Evolutionary conservation across 2,888 invertebrate species (phyloP).

Genomic region (Tethea ocularis): DNA sequence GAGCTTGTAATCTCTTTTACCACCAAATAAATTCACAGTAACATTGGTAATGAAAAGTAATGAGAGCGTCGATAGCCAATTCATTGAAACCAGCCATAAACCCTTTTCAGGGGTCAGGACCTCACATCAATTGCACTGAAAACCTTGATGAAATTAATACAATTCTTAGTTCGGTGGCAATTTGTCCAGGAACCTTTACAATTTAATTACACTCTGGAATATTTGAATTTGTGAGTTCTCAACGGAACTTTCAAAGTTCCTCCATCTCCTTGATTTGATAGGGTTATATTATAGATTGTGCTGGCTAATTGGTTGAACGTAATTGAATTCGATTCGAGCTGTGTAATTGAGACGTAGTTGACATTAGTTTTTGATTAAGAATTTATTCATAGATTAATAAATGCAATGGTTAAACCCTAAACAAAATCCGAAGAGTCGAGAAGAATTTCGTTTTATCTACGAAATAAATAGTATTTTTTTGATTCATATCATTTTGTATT

Average conservation of each 20-base stretch:
- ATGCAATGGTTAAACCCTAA: neutral
- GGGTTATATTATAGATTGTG: conserved; percentile 51
- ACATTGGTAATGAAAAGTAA: conserved; percentile 48
- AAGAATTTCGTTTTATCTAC: neutral
- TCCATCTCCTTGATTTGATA: conserved; percentile 44
- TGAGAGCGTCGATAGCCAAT: conserved; percentile 48
- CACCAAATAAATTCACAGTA: conserved; percentile 7
- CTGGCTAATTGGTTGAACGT: conserved; percentile 50
- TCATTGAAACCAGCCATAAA: conserved; percentile 52
- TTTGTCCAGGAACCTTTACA: conserved; percentile 62
- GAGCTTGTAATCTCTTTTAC: neutral
- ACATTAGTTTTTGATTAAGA: neutral
- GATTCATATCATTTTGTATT: too few relatives aligned
- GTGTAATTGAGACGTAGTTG: conserved; percentile 25
- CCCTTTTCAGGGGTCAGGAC: conserved; percentile 46
- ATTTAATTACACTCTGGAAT: conserved; percentile 61
- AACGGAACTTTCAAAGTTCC: conserved; percentile 45
- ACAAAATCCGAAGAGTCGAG: neutral
- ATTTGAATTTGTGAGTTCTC: conserved; percentile 49
- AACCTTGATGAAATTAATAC: conserved; percentile 65
- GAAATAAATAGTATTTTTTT: neutral
- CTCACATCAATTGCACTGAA: conserved; percentile 58
- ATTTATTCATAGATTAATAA: neutral
- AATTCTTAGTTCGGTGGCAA: conserved; percentile 51
- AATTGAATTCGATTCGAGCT: conserved; percentile 54